Percentiles rank a stretch among this genome's conserved stretches.
Conservation (phyloP, 2,888 invertebrate genomes). For the Blastobasis adustella region DNA sequence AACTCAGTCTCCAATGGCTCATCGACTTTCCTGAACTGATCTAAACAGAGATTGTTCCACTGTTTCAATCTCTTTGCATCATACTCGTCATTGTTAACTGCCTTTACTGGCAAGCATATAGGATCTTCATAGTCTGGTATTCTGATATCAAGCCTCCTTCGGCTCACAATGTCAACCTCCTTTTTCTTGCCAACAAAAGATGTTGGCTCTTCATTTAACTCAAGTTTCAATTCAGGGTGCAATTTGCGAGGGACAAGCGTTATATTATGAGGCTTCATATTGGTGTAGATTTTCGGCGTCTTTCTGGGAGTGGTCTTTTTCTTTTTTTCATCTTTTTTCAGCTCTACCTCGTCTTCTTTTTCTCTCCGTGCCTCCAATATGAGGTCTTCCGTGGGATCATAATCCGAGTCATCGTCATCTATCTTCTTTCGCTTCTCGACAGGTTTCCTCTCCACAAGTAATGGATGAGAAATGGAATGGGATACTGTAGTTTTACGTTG, state of each 20-base stretch:
- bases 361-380: no score
- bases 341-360: no score
- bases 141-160: constrained; percentile 34
- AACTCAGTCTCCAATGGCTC: constrained; percentile 34
- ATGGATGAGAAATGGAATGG: constrained; percentile 6
- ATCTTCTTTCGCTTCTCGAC: constrained; percentile 25
- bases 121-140: constrained; percentile 64
- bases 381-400: constrained; percentile 42
- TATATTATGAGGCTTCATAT: no score
- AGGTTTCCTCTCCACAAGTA: constrained; percentile 33
- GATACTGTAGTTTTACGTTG: constrained; percentile 4
- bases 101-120: constrained; percentile 53
- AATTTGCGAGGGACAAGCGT: no score
- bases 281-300: no score
- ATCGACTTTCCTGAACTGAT: constrained; percentile 44
- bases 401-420: constrained; percentile 52
- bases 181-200: background rate
- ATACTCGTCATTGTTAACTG: constrained; percentile 27
- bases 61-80: constrained; percentile 38
- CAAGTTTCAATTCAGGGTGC: no score
- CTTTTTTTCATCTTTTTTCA: no score
- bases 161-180: constrained; percentile 14
- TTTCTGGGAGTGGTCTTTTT: no score
- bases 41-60: constrained; percentile 59
- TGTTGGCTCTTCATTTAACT: no score